Percentiles rank a stretch among this genome's conserved stretches.
Conservation (phyloP, 1,140 invertebrate genomes). For the Cydia amplana region DNA sequence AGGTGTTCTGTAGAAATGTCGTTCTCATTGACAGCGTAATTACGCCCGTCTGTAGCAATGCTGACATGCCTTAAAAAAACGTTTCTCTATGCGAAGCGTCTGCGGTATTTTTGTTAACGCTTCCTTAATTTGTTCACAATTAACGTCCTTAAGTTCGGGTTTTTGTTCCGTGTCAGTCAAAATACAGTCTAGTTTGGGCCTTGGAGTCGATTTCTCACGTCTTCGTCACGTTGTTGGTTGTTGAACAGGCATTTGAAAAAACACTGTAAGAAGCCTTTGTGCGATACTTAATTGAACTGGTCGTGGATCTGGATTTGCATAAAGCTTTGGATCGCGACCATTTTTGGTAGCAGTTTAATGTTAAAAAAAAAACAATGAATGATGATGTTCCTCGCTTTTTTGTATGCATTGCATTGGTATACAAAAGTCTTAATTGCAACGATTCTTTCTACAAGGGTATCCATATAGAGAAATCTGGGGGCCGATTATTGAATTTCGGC, state of each 20-base stretch:
- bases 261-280: conserved; percentile 34
- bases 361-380: conserved; percentile 8
- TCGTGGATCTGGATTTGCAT: conserved; percentile 23
- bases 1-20: conserved; percentile 32
- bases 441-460: too few relatives aligned
- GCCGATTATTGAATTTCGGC: too few relatives aligned
- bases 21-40: conserved; percentile 37
- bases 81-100: conserved; percentile 3
- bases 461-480: too few relatives aligned
- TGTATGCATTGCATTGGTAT: background rate
- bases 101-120: background rate
- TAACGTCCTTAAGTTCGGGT: conserved; percentile 9
- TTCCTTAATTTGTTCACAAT: conserved; percentile 26
- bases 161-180: conserved; percentile 25
- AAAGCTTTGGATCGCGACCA: background rate
- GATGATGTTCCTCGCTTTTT: background rate
- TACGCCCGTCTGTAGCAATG: conserved; percentile 14
- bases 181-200: conserved; percentile 34
- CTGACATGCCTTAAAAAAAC: background rate
- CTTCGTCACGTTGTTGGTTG: conserved; percentile 46
- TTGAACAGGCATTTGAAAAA: conserved; percentile 38
- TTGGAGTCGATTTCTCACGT: conserved; percentile 48
- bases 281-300: conserved; percentile 6
- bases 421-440: too few relatives aligned
- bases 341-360: background rate